phyloP scores from a whole-genome alignment of 2,797 vertebrate genomes.

The Clarias fuscus region DNA sequence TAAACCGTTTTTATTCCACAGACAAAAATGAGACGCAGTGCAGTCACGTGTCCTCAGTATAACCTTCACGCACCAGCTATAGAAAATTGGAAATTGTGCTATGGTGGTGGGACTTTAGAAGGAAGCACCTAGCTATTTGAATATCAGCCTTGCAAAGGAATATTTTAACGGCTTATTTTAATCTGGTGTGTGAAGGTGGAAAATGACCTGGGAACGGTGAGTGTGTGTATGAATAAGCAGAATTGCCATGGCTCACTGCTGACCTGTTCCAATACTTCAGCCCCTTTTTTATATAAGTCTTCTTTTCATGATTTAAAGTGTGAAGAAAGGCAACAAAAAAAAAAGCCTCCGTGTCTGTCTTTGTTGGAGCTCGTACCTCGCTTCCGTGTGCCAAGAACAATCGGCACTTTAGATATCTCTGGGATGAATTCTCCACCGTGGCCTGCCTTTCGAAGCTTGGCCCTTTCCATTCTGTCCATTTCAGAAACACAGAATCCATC shows the following conservation, averaged over 20 bases:
- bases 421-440: conserved; percentile 48
- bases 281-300: conserved; percentile 19
- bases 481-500: conserved; percentile 73
- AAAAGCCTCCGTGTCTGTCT: conserved; percentile 41
- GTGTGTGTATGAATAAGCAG: conserved; percentile 45
- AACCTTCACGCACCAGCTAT: conserved; percentile 58
- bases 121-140: conserved; percentile 49
- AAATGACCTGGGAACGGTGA: conserved; percentile 46
- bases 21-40: neutral
- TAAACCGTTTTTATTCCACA: neutral
- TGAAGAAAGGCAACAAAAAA: conserved; percentile 28
- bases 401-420: conserved; percentile 50
- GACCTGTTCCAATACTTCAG: conserved; percentile 31
- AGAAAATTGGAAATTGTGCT: conserved; percentile 57
- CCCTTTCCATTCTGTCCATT: conserved; percentile 58
- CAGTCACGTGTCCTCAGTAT: conserved; percentile 46
- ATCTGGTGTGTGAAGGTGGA: conserved; percentile 46
- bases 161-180: conserved; percentile 51
- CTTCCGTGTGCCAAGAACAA: conserved; percentile 53
- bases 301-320: conserved; percentile 47
- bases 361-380: conserved; percentile 47
- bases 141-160: conserved; percentile 53
- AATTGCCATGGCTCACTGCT: conserved; percentile 44
- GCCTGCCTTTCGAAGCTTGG: conserved; percentile 39
- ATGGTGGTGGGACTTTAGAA: conserved; percentile 50